A percentile compares a stretch with the other conserved stretches of the same genome.
These are phyloP conservation scores for Plutella xylostella DNA, from an alignment of 2,888 invertebrate species.

Conservation along the genomic window DNA sequence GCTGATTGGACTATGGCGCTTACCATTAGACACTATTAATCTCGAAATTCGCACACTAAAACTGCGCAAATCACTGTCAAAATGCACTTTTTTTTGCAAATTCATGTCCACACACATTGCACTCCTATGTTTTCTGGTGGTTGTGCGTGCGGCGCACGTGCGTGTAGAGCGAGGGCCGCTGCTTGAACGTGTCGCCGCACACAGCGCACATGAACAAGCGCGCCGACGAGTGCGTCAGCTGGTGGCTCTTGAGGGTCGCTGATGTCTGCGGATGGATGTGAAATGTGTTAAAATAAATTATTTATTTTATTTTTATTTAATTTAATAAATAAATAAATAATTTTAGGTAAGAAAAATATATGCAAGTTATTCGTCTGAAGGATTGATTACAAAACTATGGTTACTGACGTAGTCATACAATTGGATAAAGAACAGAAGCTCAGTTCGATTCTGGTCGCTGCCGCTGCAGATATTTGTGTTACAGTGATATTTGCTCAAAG, in stretches of 20 bases:
- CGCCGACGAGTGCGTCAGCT: slow-evolving; percentile 32
- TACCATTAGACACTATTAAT: no score
- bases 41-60: no score
- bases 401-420: background rate
- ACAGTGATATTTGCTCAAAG: background rate
- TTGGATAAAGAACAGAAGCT: background rate
- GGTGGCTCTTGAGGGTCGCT: slow-evolving; percentile 30
- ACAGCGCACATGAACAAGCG: slow-evolving; percentile 39
- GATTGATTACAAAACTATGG: no score
- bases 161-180: slow-evolving; percentile 37
- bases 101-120: no score
- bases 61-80: no score
- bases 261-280: slow-evolving; percentile 25
- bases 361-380: no score
- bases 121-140: no score
- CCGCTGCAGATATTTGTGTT: background rate
- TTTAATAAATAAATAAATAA: no score
- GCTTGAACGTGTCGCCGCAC: slow-evolving; percentile 46
- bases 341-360: no score
- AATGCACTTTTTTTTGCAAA: no score
- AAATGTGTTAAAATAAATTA: background rate
- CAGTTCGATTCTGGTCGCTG: background rate
- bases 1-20: no score
- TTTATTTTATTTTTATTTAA: background rate
- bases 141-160: slow-evolving; percentile 33